Base-by-base conservation (phyloP, 1,140 invertebrate species). In the Lucilia sericata region DNA sequence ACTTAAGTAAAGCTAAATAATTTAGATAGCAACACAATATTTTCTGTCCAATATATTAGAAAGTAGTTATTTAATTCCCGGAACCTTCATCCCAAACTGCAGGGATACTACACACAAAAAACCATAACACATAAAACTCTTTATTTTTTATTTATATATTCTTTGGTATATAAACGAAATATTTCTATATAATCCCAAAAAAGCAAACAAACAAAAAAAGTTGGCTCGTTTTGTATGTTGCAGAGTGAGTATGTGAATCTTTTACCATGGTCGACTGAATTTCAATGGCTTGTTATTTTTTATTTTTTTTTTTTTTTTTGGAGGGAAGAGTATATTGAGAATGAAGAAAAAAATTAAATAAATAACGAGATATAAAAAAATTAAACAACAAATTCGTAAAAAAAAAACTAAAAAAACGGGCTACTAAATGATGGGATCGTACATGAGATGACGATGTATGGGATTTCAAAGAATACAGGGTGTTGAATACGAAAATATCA, bases 231-330 rank as follows among this genome's bases (percentile, higher is more conserved):
- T 42, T 55, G 17, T 55, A 55, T 55, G 51, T 55, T 55, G 5
- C 51, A 21, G 47, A 80, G 36, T 42, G 42, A n/a, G 65, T 21
- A 70, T 70, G 65, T 70, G 65, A 70, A 70, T 70, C 65, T 70
- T 70, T 12, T 70, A 30, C 76, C 76, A 80, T 80, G 76, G 76
- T 80, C 76, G 76, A 80, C n/a, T 80, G 42, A 80, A 80, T 25
- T 80, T 80, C 76, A 80, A 80, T 80, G 76, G 76, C 42, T 49
- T 60, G 55, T 60, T 60, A 60, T 60, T 70, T 19, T n/a, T n/a
- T n/a, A n/a, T n/a, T n/a, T n/a, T n/a, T n/a, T n/a, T n/a, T n/a
- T n/a, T n/a, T n/a, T n/a, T 65, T 21, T 78, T 49, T 49, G 42
- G 42, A 80, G 76, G 76, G 76, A 80, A 25, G 42, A 21, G 34